These are phyloP conservation scores for Siniperca undulata DNA, from an alignment of 2,797 vertebrate genomes.

Conservation along the genomic window DNA sequence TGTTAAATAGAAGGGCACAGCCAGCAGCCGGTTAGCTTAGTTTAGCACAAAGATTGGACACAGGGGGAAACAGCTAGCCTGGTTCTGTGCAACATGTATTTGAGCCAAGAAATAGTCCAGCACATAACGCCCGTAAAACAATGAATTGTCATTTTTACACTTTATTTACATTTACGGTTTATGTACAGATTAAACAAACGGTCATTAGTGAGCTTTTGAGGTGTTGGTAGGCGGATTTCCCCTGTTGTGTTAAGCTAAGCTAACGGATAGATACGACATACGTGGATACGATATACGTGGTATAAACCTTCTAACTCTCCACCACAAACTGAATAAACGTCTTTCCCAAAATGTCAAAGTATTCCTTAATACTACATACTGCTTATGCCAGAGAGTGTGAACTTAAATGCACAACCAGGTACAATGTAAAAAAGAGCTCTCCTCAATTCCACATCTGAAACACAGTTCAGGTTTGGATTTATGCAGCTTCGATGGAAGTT, in stretches of 20 bases:
- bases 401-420: conserved; percentile 1
- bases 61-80: background rate
- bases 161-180: background rate
- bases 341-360: conserved; percentile 5
- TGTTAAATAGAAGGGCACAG: background rate
- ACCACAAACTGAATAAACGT: background rate
- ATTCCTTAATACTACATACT: background rate
- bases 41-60: background rate
- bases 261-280: background rate
- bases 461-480: background rate
- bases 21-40: background rate
- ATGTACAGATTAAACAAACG: background rate
- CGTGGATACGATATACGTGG: too few relatives aligned
- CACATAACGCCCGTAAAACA: background rate
- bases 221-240: background rate
- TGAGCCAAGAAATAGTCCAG: background rate
- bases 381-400: background rate
- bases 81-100: background rate
- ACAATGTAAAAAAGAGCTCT: background rate
- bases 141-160: background rate
- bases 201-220: background rate
- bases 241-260: background rate
- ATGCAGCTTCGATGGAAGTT: background rate
- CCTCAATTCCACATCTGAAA: background rate
- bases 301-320: background rate